A percentile compares a stretch with the other conserved stretches of the same genome.
phyloP scores from a whole-genome alignment of 2,888 invertebrate species.

The Folsomia manolachei region DNA sequence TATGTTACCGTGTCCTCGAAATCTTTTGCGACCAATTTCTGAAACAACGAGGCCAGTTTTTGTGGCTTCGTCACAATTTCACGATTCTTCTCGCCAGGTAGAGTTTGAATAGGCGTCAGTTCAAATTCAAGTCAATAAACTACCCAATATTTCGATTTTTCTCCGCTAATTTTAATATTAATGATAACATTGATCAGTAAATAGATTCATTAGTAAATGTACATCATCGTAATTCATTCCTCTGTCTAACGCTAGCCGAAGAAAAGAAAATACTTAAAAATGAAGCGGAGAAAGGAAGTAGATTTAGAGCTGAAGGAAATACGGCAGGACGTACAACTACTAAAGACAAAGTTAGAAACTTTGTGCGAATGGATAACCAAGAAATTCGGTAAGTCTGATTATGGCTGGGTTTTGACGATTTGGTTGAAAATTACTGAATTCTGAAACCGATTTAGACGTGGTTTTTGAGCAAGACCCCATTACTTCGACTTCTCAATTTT shows the following conservation, averaged over 20 bases:
- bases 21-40: not conserved
- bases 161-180: no score
- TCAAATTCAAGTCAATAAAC: no score
- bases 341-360: not conserved
- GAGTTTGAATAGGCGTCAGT: not conserved
- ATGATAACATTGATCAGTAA: no score
- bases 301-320: not conserved
- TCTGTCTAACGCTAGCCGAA: no score
- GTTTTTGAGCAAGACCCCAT: not conserved
- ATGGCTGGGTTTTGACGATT: no score
- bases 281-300: not conserved
- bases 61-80: not conserved
- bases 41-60: not conserved
- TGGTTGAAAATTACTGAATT: no score
- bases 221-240: no score
- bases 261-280: no score
- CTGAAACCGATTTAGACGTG: no score
- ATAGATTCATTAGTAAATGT: no score
- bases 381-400: constrained; percentile 17
- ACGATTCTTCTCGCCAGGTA: constrained; percentile 2
- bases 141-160: no score
- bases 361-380: constrained; percentile 2
- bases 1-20: not conserved
- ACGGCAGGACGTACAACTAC: not conserved
- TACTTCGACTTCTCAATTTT: not conserved